These are phyloP conservation scores for Apotomis capreana DNA, from an alignment of 2,888 invertebrate genomes.

Conservation along the genomic window DNA sequence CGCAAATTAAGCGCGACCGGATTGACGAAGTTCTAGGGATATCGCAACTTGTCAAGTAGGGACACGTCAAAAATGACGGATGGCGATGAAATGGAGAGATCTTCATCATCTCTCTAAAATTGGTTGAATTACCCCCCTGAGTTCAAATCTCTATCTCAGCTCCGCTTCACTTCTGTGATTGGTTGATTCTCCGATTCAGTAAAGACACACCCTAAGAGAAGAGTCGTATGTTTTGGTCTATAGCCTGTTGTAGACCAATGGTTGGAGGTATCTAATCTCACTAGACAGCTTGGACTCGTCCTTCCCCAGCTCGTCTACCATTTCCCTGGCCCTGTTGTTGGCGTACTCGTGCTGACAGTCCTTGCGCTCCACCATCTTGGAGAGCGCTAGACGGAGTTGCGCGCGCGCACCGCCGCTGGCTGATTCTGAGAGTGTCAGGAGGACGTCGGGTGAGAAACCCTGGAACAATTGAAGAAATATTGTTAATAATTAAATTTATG, in stretches of 20 bases:
- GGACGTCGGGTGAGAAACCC: conserved; percentile 85
- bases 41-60: no score
- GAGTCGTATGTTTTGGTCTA: conserved; percentile 46
- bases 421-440: conserved; percentile 80
- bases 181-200: no score
- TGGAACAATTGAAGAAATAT: conserved; percentile 54
- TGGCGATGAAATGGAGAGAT: no score
- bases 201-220: no score
- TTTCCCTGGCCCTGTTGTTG: conserved; percentile 79
- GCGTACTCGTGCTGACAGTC: conserved; percentile 85
- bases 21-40: no score
- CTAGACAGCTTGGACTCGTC: conserved; percentile 82
- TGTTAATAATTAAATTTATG: no score
- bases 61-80: no score
- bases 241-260: conserved; percentile 70
- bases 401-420: conserved; percentile 83
- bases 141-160: no score
- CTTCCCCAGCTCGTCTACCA: conserved; percentile 82
- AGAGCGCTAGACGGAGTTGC: conserved; percentile 83
- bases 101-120: no score
- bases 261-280: conserved; percentile 84
- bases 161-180: no score
- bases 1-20: no score
- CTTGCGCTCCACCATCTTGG: conserved; percentile 81
- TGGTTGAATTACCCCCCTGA: no score